Evolutionary conservation across 2,888 invertebrate species (phyloP).

Genomic region (Lissocephala sabroskyi): DNA sequence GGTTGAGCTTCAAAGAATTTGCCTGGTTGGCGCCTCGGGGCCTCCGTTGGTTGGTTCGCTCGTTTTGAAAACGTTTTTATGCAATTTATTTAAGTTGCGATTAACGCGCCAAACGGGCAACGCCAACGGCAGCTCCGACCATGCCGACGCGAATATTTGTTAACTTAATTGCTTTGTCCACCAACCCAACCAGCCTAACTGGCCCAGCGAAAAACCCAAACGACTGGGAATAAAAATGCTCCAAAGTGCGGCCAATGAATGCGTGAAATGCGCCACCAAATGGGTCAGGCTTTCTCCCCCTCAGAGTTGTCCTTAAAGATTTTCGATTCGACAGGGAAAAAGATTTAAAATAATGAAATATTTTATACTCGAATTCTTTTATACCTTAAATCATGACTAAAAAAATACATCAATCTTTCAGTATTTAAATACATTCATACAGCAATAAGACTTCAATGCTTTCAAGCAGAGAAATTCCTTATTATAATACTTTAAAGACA

Average conservation of each 20-base stretch:
- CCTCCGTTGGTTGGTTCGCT: conserved; percentile 9
- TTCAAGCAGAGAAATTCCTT: too few relatives aligned
- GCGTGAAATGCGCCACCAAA: not conserved
- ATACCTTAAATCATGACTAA: too few relatives aligned
- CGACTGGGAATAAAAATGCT: too few relatives aligned
- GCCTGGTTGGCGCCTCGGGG: conserved; percentile 3
- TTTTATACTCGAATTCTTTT: too few relatives aligned
- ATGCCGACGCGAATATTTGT: conserved; percentile 18
- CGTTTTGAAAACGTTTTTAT: conserved; percentile 49
- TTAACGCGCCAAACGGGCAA: conserved; percentile 19
- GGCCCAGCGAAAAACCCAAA: conserved; percentile 1
- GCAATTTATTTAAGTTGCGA: conserved; percentile 52
- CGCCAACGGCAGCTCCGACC: too few relatives aligned
- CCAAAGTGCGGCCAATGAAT: not conserved
- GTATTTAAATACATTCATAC: too few relatives aligned
- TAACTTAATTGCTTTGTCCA: conserved; percentile 20
- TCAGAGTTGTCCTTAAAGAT: not conserved
- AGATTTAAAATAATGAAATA: too few relatives aligned
- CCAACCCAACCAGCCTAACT: not conserved
- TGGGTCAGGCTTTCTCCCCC: too few relatives aligned
- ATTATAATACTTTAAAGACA: too few relatives aligned
- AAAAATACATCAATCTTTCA: too few relatives aligned
- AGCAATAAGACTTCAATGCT: too few relatives aligned
- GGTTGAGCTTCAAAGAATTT: conserved; percentile 42
- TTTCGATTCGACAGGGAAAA: too few relatives aligned